phyloP scores from a whole-genome alignment of 2,888 invertebrate species.

The Phorcus lineatus region DNA sequence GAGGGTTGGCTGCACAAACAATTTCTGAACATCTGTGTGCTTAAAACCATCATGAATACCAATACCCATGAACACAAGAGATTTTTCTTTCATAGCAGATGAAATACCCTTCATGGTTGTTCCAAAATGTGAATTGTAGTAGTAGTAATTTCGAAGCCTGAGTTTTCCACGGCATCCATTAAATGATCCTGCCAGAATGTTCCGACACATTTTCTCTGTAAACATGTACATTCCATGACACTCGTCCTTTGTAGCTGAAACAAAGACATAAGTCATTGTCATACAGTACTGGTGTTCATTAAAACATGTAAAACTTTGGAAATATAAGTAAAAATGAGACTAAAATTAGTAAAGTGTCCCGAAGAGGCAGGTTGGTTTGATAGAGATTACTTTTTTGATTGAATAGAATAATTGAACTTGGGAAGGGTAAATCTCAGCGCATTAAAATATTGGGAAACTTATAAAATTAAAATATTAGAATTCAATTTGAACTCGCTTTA shows the following conservation, averaged over 20 bases:
- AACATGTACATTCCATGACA: conserved; percentile 33
- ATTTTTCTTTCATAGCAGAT: not conserved
- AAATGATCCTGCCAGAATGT: not conserved
- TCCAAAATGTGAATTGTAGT: not conserved
- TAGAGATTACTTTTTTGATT: too few relatives aligned
- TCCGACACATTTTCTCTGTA: conserved; percentile 33
- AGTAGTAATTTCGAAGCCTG: not conserved
- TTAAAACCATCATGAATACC: conserved; percentile 36
- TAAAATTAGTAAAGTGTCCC: too few relatives aligned
- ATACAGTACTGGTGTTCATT: too few relatives aligned
- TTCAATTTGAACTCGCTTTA: too few relatives aligned
- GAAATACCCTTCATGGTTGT: not conserved
- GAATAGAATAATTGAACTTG: too few relatives aligned
- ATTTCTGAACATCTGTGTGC: not conserved
- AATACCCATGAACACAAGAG: conserved; percentile 33
- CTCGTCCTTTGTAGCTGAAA: conserved; percentile 6
- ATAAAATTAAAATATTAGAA: too few relatives aligned
- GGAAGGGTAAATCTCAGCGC: too few relatives aligned
- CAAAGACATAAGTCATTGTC: not conserved
- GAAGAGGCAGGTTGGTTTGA: too few relatives aligned
- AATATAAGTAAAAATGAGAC: too few relatives aligned
- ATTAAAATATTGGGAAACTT: too few relatives aligned
- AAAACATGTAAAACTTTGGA: too few relatives aligned
- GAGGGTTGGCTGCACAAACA: not conserved
- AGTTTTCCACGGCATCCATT: not conserved